These are phyloP conservation scores for Merluccius polli DNA, from an alignment of 2,797 vertebrate genomes.

Conservation along the genomic window DNA sequence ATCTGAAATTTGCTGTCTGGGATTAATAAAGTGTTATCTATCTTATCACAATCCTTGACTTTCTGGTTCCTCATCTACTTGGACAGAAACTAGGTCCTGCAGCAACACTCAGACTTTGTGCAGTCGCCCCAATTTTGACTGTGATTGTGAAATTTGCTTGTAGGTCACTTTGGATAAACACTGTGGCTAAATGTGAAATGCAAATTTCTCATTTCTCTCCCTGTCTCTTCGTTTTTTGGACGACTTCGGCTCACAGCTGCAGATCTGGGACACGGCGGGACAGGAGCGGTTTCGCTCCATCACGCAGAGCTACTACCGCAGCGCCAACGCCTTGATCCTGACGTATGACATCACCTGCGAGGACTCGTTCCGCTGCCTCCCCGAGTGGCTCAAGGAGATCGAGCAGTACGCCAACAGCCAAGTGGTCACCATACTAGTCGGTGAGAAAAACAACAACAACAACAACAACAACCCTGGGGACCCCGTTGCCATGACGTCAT, in stretches of 20 bases:
- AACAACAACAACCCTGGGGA: too few species aligned
- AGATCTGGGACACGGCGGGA: conserved; percentile 99
- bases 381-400: conserved; percentile 97
- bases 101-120: background rate
- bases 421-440: conserved; percentile 98
- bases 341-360: conserved; percentile 99
- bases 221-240: background rate
- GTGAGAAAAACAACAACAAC: conserved; percentile 73
- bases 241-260: conserved; percentile 75
- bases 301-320: conserved; percentile 99
- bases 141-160: background rate
- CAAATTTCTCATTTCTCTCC: background rate
- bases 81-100: background rate
- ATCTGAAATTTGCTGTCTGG: background rate
- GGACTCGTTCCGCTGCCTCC: conserved; percentile 98
- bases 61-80: background rate
- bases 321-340: conserved; percentile 95
- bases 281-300: conserved; percentile 99
- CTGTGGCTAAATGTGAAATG: conserved; percentile 5
- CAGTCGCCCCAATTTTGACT: background rate
- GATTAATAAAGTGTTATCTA: background rate
- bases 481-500: too few species aligned
- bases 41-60: background rate
- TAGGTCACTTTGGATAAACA: background rate
- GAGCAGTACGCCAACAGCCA: conserved; percentile 99